Percentiles rank a stretch among this genome's conserved stretches.
Evolutionary conservation across 2,888 invertebrate species (phyloP).

Genomic region (Flabesymbios commensalis): DNA sequence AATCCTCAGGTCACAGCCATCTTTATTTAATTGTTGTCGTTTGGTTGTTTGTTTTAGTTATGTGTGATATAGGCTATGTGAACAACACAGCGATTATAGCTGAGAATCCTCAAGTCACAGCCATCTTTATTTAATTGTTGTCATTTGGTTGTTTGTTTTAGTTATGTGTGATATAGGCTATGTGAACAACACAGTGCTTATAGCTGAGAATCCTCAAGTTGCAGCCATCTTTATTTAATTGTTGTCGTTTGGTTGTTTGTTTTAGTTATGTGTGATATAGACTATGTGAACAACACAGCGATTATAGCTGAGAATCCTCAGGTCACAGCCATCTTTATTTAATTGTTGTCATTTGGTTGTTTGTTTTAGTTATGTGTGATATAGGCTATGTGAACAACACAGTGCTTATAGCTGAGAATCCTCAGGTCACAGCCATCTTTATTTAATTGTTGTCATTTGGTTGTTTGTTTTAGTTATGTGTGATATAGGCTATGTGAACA

Average conservation of each 20-base stretch:
- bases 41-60: slow-evolving; percentile 74
- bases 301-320: slow-evolving; percentile 81
- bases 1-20: slow-evolving; percentile 94
- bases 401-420: slow-evolving; percentile 79
- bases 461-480: slow-evolving; percentile 79
- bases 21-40: no score
- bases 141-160: no score
- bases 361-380: slow-evolving; percentile 77
- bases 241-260: no score
- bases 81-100: slow-evolving; percentile 83
- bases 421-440: slow-evolving; percentile 94
- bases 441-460: no score
- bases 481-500: slow-evolving; percentile 86
- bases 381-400: slow-evolving; percentile 89
- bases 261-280: slow-evolving; percentile 84
- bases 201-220: slow-evolving; percentile 85
- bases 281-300: slow-evolving; percentile 84
- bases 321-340: slow-evolving; percentile 97
- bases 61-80: slow-evolving; percentile 86
- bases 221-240: no score
- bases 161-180: slow-evolving; percentile 89
- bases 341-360: no score
- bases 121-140: no score
- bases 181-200: slow-evolving; percentile 81
- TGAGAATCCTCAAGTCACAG: slow-evolving; percentile 87